A percentile compares a stretch with the other conserved stretches of the same genome.
phyloP scores from a whole-genome alignment of 2,888 invertebrate species.

The Xestia ashworthii region DNA sequence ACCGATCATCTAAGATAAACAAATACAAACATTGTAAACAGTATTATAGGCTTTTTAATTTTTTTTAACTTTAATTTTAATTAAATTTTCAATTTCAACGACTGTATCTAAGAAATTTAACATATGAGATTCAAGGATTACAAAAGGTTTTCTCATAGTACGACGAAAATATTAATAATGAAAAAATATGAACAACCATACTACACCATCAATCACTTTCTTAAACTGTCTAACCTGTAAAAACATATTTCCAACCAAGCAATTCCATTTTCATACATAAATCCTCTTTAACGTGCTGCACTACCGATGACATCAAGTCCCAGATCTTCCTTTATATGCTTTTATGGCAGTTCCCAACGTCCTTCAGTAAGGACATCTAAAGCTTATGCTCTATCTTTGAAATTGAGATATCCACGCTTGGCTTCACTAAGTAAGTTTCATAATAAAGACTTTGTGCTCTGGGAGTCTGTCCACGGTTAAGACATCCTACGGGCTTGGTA shows the following conservation, averaged over 20 bases:
- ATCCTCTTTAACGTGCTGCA: conserved; percentile 13
- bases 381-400: conserved; percentile 63
- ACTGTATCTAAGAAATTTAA: not conserved
- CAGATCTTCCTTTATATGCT: conserved; percentile 64
- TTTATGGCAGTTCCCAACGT: conserved; percentile 51
- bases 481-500: conserved; percentile 33
- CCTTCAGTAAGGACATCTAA: conserved; percentile 60
- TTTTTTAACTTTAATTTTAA: too few species aligned
- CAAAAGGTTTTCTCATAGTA: not conserved
- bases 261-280: conserved; percentile 50
- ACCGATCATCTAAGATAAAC: too few species aligned
- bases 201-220: not conserved
- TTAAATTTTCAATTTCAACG: too few species aligned
- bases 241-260: not conserved
- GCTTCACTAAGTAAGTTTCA: conserved; percentile 63
- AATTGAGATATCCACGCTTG: conserved; percentile 68
- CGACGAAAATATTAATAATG: not conserved
- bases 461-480: conserved; percentile 26
- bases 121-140: not conserved
- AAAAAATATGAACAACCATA: not conserved
- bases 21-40: too few species aligned
- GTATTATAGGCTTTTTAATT: not conserved
- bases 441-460: conserved; percentile 61
- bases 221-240: conserved; percentile 4
- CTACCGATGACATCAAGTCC: conserved; percentile 47